Conservation (phyloP, 1,140 invertebrate species). For the Papilio aristodemus region DNA sequence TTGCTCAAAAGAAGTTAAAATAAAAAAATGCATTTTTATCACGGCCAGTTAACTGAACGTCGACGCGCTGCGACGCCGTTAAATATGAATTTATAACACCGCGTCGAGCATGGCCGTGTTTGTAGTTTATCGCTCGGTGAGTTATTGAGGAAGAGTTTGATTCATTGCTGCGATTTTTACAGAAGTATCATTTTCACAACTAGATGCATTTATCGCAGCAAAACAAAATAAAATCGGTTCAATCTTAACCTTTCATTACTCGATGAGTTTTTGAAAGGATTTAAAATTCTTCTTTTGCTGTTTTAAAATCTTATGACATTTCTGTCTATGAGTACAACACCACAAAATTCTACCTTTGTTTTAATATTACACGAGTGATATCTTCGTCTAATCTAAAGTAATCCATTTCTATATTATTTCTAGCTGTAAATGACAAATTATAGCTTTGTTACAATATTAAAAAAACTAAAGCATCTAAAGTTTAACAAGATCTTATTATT, state of each 20-base stretch:
- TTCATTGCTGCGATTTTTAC: conserved; percentile 13
- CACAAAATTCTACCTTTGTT: too few relatives aligned
- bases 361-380: too few relatives aligned
- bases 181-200: conserved; percentile 1
- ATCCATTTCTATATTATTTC: too few relatives aligned
- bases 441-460: too few relatives aligned
- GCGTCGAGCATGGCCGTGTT: conserved; percentile 18
- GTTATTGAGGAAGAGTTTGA: conserved; percentile 28
- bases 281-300: background rate
- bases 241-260: background rate
- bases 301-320: too few relatives aligned
- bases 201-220: background rate
- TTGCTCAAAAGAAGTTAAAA: background rate
- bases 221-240: background rate
- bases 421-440: too few relatives aligned
- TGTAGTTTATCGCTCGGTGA: conserved; percentile 26
- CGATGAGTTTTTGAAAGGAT: background rate
- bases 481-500: too few relatives aligned
- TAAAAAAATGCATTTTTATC: conserved; percentile 24
- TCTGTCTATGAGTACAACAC: too few relatives aligned
- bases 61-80: conserved; percentile 10
- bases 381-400: too few relatives aligned
- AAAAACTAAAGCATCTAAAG: too few relatives aligned
- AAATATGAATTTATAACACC: conserved; percentile 30
- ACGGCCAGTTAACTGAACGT: conserved; percentile 30